Base-by-base conservation (phyloP, 2,888 invertebrate genomes). In the Lucinisca nassula region DNA sequence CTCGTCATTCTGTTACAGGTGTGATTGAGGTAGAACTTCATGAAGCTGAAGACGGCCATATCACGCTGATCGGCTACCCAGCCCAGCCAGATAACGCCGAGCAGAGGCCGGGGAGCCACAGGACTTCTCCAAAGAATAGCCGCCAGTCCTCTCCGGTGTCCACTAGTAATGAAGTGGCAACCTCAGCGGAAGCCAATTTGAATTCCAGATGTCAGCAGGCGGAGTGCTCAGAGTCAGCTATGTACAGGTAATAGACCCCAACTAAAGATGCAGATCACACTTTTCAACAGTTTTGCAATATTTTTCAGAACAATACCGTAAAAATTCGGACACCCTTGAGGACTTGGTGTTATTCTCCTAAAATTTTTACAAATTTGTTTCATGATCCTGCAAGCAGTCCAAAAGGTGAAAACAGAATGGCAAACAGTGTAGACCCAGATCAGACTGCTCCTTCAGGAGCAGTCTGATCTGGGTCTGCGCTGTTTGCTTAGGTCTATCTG, bases 11-110 rank as follows among this genome's bases (percentile, higher is more conserved):
- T 21, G 6, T n/a, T 82, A 1, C 88, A 96, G 96, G 96, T 83
- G 92, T 95, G 12, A 95, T 97, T 67, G 95, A 97, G 92, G 96
- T 96, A 32, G 92, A 96, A 70, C 96, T 97, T 84, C 94, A 96
- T 27, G 96, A 97, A 92, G 97, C 97, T 87, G 95, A 95, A 72
- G 96, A 97, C 91, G 97, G 97, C 10, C 97, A 96, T 92, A 95
- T 97, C 70, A 96, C 96, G 6, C 95, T 97, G 61, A 95, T 96
- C 32, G 97, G 97, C 6, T 95, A 95, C 84, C 95, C 96, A 10
- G 30, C 88, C 37, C 85, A 55, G 73, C 76, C 74, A 37, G 83
- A 79, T 30, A 61, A 74, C 51, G 70, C 78, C 24, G 70, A 55
- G 24, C 72, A 79, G 30, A 84, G 17, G 72, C 77, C 74, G 37